Conservation (phyloP, 1,140 invertebrate species). For the Eupristina koningsbergeri region DNA sequence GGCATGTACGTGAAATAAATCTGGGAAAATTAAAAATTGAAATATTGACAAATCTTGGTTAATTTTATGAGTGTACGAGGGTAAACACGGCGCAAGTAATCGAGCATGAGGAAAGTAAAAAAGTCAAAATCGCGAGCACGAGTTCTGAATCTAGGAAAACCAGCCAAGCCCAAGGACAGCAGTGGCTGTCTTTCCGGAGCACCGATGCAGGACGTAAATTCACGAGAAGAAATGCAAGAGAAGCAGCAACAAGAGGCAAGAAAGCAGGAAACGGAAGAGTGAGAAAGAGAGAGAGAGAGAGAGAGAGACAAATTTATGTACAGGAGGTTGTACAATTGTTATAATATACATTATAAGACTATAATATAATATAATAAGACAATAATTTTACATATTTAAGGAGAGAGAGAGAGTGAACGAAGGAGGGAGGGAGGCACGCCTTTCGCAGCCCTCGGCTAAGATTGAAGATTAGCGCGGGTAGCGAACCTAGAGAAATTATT, state of each 20-base stretch:
- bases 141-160: not conserved
- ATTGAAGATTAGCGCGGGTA: constrained; percentile 47
- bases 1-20: too few relatives aligned
- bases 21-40: too few relatives aligned
- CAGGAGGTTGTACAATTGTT: too few relatives aligned
- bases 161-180: not conserved
- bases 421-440: constrained; percentile 26
- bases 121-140: not conserved
- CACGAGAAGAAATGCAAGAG: not conserved
- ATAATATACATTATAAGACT: too few relatives aligned
- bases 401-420: too few relatives aligned
- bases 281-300: not conserved
- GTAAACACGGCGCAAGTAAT: too few relatives aligned
- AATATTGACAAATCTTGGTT: too few relatives aligned
- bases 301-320: not conserved
- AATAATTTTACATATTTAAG: too few relatives aligned
- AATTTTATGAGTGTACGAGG: too few relatives aligned
- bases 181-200: not conserved
- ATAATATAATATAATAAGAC: too few relatives aligned
- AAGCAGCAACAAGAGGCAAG: not conserved
- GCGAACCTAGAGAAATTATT: constrained; percentile 54
- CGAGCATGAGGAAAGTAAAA: too few relatives aligned
- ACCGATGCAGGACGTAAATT: too few relatives aligned
- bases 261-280: not conserved
- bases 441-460: constrained; percentile 20